Percentiles rank a stretch among this genome's conserved stretches.
These are phyloP conservation scores for Sturmia bella DNA, from an alignment of 2,888 invertebrate species.

Conservation along the genomic window DNA sequence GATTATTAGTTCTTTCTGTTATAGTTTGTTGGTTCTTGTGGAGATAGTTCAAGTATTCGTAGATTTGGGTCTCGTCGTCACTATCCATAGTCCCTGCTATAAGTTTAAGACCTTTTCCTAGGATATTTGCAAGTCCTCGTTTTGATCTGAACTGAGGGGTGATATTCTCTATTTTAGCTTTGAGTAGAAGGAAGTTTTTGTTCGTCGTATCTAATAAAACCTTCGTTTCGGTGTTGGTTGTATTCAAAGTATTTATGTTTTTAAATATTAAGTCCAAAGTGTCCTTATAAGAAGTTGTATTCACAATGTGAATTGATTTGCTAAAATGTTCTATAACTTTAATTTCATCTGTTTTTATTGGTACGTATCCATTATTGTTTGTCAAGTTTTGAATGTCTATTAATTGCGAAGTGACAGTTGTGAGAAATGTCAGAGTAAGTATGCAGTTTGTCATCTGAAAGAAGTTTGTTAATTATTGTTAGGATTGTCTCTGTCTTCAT, in stretches of 20 bases:
- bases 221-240: constrained; percentile 32
- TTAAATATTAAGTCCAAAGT: not conserved
- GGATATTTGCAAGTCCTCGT: constrained; percentile 56
- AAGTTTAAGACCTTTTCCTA: constrained; percentile 63
- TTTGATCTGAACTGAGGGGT: constrained; percentile 56
- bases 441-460: constrained; percentile 3
- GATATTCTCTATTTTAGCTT: constrained; percentile 45
- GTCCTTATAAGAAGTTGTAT: constrained; percentile 50
- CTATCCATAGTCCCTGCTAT: constrained; percentile 67
- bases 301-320: constrained; percentile 67
- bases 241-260: constrained; percentile 5
- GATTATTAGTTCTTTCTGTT: constrained; percentile 53
- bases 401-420: not conserved
- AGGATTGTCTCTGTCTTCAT: too few species aligned
- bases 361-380: constrained; percentile 65
- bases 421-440: not conserved
- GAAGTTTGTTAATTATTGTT: not conserved
- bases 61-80: constrained; percentile 63
- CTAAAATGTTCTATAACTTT: constrained; percentile 55
- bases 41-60: constrained; percentile 42
- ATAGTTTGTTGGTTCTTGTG: constrained; percentile 49
- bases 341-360: constrained; percentile 57
- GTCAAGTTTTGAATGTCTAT: constrained; percentile 60
- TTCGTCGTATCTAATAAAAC: constrained; percentile 46
- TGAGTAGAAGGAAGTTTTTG: constrained; percentile 52